Percentiles rank a stretch among this genome's conserved stretches.
phyloP scores from a whole-genome alignment of 1,140 invertebrate genomes.

The Cydia splendana region DNA sequence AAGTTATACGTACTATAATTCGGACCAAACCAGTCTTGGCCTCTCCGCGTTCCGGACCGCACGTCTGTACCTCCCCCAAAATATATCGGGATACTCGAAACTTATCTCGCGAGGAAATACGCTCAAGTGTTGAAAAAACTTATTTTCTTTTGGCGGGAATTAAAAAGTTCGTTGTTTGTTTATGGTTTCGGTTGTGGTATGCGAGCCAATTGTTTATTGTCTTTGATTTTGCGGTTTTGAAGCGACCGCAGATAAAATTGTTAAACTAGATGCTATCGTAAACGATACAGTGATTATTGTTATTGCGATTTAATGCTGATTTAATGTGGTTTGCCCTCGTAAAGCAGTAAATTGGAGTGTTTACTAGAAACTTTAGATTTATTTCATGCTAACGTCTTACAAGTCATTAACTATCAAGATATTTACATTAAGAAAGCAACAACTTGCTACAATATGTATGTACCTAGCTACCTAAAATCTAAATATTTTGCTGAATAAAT shows the following conservation, averaged over 20 bases:
- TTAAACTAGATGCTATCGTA: background rate
- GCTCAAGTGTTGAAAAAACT: constrained; percentile 2
- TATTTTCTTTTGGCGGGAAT: constrained; percentile 6
- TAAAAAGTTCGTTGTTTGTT: constrained; percentile 2
- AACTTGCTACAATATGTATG: too few relatives aligned
- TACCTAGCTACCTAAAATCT: too few relatives aligned
- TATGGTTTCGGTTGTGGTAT: constrained; percentile 19
- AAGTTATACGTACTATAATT: constrained; percentile 36
- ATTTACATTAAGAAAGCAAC: too few relatives aligned
- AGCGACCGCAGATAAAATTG: constrained; percentile 2
- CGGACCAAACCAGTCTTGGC: constrained; percentile 39
- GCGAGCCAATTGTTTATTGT: constrained; percentile 14
- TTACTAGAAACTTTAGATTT: background rate
- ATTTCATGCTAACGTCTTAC: too few relatives aligned
- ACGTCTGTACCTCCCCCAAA: constrained; percentile 37
- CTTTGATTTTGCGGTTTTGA: constrained; percentile 25
- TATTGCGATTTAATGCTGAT: background rate
- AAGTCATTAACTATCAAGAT: too few relatives aligned
- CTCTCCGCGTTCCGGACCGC: constrained; percentile 32
- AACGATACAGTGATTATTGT: background rate
- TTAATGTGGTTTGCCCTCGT: constrained; percentile 2
- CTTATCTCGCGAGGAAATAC: constrained; percentile 41
- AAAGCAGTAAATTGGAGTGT: background rate
- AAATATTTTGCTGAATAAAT: too few relatives aligned
- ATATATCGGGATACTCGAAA: constrained; percentile 48